phyloP scores from a whole-genome alignment of 2,888 invertebrate species.

The Polydesmus complanatus region DNA sequence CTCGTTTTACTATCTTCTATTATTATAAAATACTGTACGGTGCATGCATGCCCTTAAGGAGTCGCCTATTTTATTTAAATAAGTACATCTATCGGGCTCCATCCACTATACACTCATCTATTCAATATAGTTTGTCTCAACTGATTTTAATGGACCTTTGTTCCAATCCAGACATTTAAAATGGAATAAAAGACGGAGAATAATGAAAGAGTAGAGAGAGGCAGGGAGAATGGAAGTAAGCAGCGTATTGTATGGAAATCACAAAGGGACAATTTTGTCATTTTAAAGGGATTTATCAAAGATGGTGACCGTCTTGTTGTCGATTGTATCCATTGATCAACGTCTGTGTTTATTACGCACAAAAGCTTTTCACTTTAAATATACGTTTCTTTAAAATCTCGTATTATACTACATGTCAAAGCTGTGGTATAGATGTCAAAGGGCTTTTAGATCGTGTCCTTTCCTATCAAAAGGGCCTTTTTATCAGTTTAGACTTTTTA shows the following conservation, averaged over 20 bases:
- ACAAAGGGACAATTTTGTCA: neutral
- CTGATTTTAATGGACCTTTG: neutral
- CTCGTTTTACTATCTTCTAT: neutral
- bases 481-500: too few species aligned
- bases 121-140: neutral
- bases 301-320: neutral
- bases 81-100: neutral
- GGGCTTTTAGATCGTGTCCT: too few species aligned
- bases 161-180: neutral
- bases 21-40: neutral
- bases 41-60: neutral
- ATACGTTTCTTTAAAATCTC: too few species aligned
- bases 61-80: neutral
- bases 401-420: too few species aligned
- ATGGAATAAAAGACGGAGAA: neutral
- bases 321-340: neutral
- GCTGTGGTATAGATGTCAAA: too few species aligned
- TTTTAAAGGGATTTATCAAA: neutral
- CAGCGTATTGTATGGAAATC: neutral
- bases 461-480: too few species aligned
- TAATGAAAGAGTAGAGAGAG: neutral
- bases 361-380: neutral
- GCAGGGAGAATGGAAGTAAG: neutral
- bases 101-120: too few species aligned
- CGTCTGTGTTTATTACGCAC: neutral